Evolutionary conservation across 2,888 invertebrate species (phyloP).

Genomic region (Tetheella fluctuosa): DNA sequence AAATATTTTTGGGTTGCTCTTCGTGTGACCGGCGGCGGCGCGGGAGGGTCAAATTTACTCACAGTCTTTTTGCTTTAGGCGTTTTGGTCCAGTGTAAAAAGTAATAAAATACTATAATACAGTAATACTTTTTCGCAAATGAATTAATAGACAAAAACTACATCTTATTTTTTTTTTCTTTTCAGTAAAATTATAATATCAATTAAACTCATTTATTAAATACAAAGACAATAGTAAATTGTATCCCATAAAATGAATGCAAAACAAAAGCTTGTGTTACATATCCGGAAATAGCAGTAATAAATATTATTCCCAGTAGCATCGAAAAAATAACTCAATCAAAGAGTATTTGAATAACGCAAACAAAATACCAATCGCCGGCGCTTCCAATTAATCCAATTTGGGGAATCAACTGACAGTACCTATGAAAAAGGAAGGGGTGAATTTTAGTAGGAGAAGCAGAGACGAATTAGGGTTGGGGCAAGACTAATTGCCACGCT

Average conservation of each 20-base stretch:
- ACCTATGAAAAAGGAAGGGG: slow-evolving; percentile 24
- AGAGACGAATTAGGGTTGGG: background rate
- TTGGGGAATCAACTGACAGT: slow-evolving; percentile 28
- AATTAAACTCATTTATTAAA: background rate
- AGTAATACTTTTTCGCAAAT: too few species aligned
- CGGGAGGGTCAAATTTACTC: too few species aligned
- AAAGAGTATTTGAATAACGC: slow-evolving; percentile 28
- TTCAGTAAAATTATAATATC: background rate
- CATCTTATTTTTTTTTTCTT: too few species aligned
- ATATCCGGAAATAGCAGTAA: too few species aligned
- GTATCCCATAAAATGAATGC: background rate
- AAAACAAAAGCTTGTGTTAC: background rate
- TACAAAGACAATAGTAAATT: background rate
- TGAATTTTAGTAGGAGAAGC: slow-evolving; percentile 12
- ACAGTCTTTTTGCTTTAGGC: too few species aligned
- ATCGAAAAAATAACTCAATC: slow-evolving; percentile 14
- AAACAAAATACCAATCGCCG: slow-evolving; percentile 26
- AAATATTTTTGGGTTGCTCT: too few species aligned
- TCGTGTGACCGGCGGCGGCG: too few species aligned
- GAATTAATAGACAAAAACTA: too few species aligned
- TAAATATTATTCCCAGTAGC: slow-evolving; percentile 4
- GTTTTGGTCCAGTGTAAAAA: too few species aligned
- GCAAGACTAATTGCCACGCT: background rate
- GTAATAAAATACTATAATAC: too few species aligned
- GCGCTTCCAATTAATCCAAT: slow-evolving; percentile 38